Base-by-base conservation (phyloP, 2,797 vertebrate genomes). In the Sebastes melanostomus region DNA sequence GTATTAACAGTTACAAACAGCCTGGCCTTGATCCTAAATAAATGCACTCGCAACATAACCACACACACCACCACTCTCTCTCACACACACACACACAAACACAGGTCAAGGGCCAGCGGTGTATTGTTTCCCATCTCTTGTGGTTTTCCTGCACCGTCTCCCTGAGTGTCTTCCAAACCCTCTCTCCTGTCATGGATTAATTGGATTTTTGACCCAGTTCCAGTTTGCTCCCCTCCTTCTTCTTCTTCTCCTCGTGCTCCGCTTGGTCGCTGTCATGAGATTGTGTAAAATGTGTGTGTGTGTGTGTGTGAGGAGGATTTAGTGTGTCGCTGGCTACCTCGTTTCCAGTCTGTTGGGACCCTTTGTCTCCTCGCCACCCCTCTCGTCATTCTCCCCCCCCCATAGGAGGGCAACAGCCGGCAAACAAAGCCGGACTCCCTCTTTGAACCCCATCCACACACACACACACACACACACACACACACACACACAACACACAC, bases 191-290 rank as follows among this genome's bases (percentile, higher is more conserved):
- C 88, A 88, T 75, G 88, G 93, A 94, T 93, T 94, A 94, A 93
- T 94, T 94, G 90, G 91, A 92, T 93, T 94, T 92, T 86, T 94
- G 90, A 93, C 91, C 92, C 91, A 92, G 86, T 90, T 91, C 89
- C 90, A 91, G 81, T 80, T 81, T 85, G 66, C 69, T 71, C 76
- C 77, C 85, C 81, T 87, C 77, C 66, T 71, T 66, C 80, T 86
- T 78, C 42, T 42, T 42, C 38, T 42, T 42, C 38, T 86, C 76
- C 36, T 58, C 14, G 25, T 24, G 55, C 59, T 72, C 78, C 16
- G 46, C 80, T 84, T 32, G 25, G 77, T 30, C 2, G 14, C 80
- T 72, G 83, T 87, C 88, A 69, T 70, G 74, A 78, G 80, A 73
- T 16, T 65, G 79, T 85, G 86, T 78, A 71, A 56, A 69, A 68